Percentiles rank a stretch among this genome's conserved stretches.
These are phyloP conservation scores for Synanthedon vespiformis DNA, from an alignment of 2,888 invertebrate species.

Conservation along the genomic window DNA sequence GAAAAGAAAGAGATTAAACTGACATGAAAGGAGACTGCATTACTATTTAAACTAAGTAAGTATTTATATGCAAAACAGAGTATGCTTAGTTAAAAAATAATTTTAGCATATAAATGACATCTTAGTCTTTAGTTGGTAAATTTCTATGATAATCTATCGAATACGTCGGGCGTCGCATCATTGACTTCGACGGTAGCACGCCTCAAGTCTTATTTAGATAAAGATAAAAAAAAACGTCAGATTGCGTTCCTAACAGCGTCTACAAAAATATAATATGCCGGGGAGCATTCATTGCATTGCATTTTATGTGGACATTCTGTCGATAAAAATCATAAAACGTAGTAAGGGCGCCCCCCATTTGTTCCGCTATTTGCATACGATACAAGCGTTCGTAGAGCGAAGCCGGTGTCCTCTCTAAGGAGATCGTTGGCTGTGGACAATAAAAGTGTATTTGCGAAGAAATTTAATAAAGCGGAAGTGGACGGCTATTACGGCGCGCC, in stretches of 20 bases:
- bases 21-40: too few relatives aligned
- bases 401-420: constrained; percentile 50
- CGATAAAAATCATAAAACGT: constrained; percentile 57
- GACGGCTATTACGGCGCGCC: constrained; percentile 51
- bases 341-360: constrained; percentile 47
- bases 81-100: too few relatives aligned
- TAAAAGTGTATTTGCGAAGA: constrained; percentile 70
- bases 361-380: constrained; percentile 62
- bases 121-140: too few relatives aligned
- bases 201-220: not conserved
- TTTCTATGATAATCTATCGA: not conserved
- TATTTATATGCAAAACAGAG: too few relatives aligned
- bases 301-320: constrained; percentile 22
- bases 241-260: constrained; percentile 20
- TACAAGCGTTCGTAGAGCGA: constrained; percentile 40
- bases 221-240: not conserved
- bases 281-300: constrained; percentile 28
- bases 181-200: not conserved
- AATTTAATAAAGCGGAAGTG: constrained; percentile 71
- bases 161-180: not conserved
- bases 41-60: too few relatives aligned
- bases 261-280: constrained; percentile 22
- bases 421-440: constrained; percentile 56
- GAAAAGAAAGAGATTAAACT: too few relatives aligned
- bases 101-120: too few relatives aligned